Evolutionary conservation across 2,797 vertebrate genomes (phyloP).

Genomic region (Varecia variegata): DNA sequence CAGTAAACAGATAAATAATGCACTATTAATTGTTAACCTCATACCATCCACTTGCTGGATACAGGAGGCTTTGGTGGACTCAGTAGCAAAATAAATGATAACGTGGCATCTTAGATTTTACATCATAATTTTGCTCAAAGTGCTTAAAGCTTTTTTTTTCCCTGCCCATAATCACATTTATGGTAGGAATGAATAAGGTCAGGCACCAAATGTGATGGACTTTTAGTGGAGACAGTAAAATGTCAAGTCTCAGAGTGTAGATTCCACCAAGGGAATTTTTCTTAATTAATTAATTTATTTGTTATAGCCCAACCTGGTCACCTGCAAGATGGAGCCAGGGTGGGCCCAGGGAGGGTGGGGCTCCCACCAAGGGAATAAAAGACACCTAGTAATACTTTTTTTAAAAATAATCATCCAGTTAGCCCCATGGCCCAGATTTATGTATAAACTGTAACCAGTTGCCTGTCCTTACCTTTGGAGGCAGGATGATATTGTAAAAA

Average conservation of each 20-base stretch:
- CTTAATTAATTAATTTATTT: too few species aligned
- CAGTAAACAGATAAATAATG: conserved; percentile 57
- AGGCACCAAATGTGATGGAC: background rate
- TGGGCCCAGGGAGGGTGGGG: too few species aligned
- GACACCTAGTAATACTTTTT: conserved; percentile 13
- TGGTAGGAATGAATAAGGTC: background rate
- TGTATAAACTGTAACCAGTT: background rate
- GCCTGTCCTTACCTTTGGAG: background rate
- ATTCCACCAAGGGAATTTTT: background rate
- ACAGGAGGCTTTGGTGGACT: background rate
- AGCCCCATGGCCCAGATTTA: background rate
- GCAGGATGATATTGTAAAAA: background rate
- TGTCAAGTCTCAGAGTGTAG: background rate
- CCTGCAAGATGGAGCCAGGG: too few species aligned
- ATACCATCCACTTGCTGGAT: background rate
- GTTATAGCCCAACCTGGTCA: too few species aligned
- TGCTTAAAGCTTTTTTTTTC: background rate
- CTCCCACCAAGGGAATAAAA: background rate
- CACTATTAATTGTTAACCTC: background rate
- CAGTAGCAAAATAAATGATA: conserved; percentile 28
- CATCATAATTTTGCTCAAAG: conserved; percentile 12
- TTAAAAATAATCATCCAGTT: background rate
- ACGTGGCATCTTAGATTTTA: background rate
- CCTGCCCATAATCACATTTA: background rate
- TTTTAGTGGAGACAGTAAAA: conserved; percentile 17